These are phyloP conservation scores for Conopomorpha cramerella DNA, from an alignment of 1,140 invertebrate species.

Conservation along the genomic window DNA sequence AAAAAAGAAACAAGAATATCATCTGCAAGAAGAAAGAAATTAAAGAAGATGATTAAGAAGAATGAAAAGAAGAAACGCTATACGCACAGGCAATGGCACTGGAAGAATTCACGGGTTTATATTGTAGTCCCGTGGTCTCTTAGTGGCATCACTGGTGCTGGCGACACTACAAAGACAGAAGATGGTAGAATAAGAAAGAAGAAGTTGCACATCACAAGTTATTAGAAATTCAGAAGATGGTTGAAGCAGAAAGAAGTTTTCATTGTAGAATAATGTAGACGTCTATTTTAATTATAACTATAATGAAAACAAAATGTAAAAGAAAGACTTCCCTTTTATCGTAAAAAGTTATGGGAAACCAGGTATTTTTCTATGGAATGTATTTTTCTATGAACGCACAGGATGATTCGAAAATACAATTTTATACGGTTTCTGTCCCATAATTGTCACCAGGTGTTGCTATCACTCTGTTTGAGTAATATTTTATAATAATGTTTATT, in stretches of 20 bases:
- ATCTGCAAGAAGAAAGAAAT: conserved; percentile 9
- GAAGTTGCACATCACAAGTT: neutral
- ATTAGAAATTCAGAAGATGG: neutral
- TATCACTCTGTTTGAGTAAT: too few relatives aligned
- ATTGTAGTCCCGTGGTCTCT: conserved; percentile 49
- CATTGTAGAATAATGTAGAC: neutral
- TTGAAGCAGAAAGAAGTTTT: too few relatives aligned
- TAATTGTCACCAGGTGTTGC: too few relatives aligned
- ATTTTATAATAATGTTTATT: too few relatives aligned
- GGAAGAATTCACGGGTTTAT: conserved; percentile 59
- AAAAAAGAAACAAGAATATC: conserved; percentile 5
- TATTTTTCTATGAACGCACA: too few relatives aligned
- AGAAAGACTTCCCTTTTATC: too few relatives aligned
- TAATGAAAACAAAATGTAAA: too few relatives aligned
- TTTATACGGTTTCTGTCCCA: too few relatives aligned
- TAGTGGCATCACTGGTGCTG: conserved; percentile 59
- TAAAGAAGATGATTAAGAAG: conserved; percentile 9
- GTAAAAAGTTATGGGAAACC: too few relatives aligned
- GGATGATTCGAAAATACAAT: too few relatives aligned
- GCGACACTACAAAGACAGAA: conserved; percentile 21
- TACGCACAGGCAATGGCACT: conserved; percentile 58
- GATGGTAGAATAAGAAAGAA: conserved; percentile 3
- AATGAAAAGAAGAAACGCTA: conserved; percentile 30
- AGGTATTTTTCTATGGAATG: too few relatives aligned
- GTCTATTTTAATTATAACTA: neutral